These are phyloP conservation scores for Mythimna lalbum DNA, from an alignment of 2,888 invertebrate species.

Conservation along the genomic window DNA sequence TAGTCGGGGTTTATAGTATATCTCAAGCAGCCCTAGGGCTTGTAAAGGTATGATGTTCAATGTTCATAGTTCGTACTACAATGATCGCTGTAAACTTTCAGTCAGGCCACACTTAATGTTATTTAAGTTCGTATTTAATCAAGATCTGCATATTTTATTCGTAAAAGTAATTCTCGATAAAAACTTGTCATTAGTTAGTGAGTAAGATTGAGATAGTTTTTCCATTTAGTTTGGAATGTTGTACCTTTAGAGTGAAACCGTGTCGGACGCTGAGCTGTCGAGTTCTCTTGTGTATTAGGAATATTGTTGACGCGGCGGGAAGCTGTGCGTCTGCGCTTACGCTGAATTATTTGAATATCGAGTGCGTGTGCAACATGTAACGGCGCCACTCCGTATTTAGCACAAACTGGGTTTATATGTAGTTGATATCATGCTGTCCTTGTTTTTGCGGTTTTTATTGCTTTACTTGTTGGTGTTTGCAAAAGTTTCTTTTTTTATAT, in stretches of 20 bases:
- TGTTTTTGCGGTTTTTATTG: conserved; percentile 67
- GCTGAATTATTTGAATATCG: conserved; percentile 50
- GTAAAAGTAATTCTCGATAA: conserved; percentile 56
- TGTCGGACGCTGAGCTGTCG: conserved; percentile 46
- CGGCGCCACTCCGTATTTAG: conserved; percentile 60
- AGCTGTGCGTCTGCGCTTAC: conserved; percentile 41
- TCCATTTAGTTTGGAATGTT: conserved; percentile 50
- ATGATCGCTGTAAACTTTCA: conserved; percentile 33
- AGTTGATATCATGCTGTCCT: conserved; percentile 61
- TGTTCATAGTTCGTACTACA: conserved; percentile 21
- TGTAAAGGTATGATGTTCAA: neutral
- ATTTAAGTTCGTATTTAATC: conserved; percentile 55
- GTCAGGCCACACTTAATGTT: conserved; percentile 35
- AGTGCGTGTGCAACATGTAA: conserved; percentile 37
- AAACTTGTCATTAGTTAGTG: conserved; percentile 61
- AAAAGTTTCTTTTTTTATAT: conserved; percentile 66
- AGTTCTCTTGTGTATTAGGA: conserved; percentile 41
- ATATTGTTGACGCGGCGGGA: conserved; percentile 31
- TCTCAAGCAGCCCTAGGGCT: conserved; percentile 3
- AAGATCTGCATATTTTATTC: conserved; percentile 58
- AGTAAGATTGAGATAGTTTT: conserved; percentile 51
- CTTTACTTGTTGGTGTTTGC: conserved; percentile 77
- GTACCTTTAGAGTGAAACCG: conserved; percentile 57
- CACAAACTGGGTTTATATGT: conserved; percentile 69
- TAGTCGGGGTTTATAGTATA: conserved; percentile 4